These are phyloP conservation scores for Parapristionchus giblindavisi DNA, from an alignment of 2,888 invertebrate genomes.

Conservation along the genomic window DNA sequence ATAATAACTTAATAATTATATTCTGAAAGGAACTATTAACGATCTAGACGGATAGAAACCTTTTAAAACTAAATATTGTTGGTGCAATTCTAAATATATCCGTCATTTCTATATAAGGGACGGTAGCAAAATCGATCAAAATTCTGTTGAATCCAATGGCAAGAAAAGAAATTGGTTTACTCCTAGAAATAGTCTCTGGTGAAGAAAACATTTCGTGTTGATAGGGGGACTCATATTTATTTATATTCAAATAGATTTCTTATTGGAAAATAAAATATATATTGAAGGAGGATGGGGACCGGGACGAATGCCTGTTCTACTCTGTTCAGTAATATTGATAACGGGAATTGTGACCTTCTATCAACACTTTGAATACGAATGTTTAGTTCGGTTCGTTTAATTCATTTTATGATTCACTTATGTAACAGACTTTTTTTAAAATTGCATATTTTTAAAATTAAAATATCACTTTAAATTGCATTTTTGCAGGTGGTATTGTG, in stretches of 20 bases:
- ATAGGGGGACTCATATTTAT: too few species aligned
- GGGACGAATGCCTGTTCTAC: conserved; percentile 55
- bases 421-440: conserved; percentile 22
- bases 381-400: conserved; percentile 50
- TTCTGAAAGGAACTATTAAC: too few species aligned
- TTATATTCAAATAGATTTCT: neutral
- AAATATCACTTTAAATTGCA: neutral
- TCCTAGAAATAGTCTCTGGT: too few species aligned
- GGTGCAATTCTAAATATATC: too few species aligned
- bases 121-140: too few species aligned
- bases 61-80: too few species aligned
- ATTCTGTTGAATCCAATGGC: too few species aligned
- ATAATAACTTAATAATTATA: too few species aligned
- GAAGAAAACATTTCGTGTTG: too few species aligned
- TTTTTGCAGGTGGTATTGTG: conserved; percentile 38
- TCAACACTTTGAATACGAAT: conserved; percentile 63
- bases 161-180: too few species aligned
- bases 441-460: neutral
- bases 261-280: neutral
- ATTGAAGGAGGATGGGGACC: conserved; percentile 35
- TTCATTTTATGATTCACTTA: neutral
- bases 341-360: conserved; percentile 62
- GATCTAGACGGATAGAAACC: too few species aligned
- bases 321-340: conserved; percentile 54
- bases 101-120: too few species aligned